Base-by-base conservation (phyloP, 2,888 invertebrate species). In the Drosophila tripunctata region DNA sequence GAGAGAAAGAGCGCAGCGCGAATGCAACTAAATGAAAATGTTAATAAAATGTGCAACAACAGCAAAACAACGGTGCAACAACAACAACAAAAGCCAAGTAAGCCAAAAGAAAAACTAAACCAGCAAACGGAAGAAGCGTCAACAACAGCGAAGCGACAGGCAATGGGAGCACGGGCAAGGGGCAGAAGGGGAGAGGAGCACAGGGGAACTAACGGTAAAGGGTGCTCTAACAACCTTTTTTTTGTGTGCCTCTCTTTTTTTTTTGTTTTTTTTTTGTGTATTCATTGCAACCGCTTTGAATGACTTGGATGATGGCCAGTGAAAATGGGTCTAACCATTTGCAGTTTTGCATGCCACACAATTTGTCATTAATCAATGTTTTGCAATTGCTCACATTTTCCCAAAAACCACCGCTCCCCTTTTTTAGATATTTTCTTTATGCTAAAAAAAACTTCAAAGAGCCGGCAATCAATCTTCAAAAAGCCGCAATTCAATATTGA, bases 51-150 rank as follows among this genome's bases (percentile, higher is more conserved):
- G 80, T 80, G 74, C 78, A 62, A 52, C 66, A 71, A 67, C 78
- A 69, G 60, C 72, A 76, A 62, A 62, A 56, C 55, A 66, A 40
- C 57, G 14, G 22, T 35, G 21, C 44, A 43, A 31, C 44, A 63
- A 44, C 56, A 43, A 15, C 48, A 48, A 31, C 62, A 52, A 21
- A 72, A 48, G 66, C 61, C 73, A 79, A 79, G 78, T 80, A 83
- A 77, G 84, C 79, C 68, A 80, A 75, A 85, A 82, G 83, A 76
- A 81, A 81, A 82, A 86, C 81, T 79, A 77, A 86, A 83, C 77
- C 83, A 79, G 66, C 73, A 63, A 79, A 81, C 81, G 81, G 86
- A 82, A 79, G 86, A 81, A 81, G 80, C 86, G 76, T 73, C 80
- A 80, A 75, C 82, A 72, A 66, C 75, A 76, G 50, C 67, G 54